phyloP scores from a whole-genome alignment of 2,888 invertebrate genomes.

The Pomacea canaliculata region DNA sequence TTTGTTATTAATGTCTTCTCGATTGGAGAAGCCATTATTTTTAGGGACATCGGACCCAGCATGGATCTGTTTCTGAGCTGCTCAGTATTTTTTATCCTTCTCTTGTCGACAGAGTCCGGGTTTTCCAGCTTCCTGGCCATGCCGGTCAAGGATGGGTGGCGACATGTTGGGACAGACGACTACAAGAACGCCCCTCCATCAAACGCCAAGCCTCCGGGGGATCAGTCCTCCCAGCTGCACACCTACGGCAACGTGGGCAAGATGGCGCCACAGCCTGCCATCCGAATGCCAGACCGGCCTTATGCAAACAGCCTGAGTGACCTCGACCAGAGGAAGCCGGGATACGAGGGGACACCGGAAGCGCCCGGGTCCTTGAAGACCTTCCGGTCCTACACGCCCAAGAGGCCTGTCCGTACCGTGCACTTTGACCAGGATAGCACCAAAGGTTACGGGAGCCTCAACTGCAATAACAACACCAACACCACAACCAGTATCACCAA shows the following conservation, averaged over 20 bases:
- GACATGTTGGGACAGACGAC: constrained; percentile 16
- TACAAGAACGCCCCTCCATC: background rate
- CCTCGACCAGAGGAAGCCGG: background rate
- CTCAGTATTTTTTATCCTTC: background rate
- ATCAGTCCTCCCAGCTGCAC: background rate
- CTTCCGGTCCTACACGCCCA: constrained; percentile 18
- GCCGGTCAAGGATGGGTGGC: constrained; percentile 22
- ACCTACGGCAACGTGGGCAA: background rate
- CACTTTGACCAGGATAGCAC: constrained; percentile 3
- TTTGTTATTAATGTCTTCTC: no score
- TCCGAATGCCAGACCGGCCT: background rate
- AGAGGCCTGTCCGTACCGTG: constrained; percentile 10
- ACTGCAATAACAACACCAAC: background rate
- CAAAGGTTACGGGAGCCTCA: background rate
- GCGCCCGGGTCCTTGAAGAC: constrained; percentile 5
- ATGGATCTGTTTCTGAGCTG: background rate
- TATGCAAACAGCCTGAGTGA: background rate
- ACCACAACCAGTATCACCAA: background rate
- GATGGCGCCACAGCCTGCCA: background rate
- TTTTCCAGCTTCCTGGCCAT: constrained; percentile 26
- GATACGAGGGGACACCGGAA: background rate
- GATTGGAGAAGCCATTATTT: no score
- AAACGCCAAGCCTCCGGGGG: background rate
- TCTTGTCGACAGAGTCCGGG: constrained; percentile 20
- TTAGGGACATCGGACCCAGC: background rate